phyloP scores from a whole-genome alignment of 2,113 vertebrate genomes.

The Phodopus roborovskii region DNA sequence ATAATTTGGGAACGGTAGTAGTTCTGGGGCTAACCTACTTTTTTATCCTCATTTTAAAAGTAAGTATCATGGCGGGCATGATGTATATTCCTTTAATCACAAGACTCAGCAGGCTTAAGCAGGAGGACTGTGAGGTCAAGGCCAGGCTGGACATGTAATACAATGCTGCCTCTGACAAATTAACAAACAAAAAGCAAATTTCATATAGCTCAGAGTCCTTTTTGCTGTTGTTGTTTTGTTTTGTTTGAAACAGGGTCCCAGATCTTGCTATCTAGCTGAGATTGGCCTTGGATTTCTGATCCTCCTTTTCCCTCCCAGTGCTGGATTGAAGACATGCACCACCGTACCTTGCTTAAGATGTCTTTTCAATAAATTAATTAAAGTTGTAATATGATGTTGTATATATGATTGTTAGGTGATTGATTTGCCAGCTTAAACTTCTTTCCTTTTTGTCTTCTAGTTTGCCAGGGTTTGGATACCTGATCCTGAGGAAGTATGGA shows the following conservation, averaged over 20 bases:
- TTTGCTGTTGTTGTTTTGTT: neutral
- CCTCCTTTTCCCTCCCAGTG: neutral
- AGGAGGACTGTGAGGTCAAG: neutral
- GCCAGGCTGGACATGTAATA: neutral
- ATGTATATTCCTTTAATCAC: neutral
- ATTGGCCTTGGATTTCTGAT: neutral
- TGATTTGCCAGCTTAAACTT: slow-evolving; percentile 8
- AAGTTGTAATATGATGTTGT: neutral
- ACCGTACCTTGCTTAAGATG: neutral
- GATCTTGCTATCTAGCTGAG: neutral
- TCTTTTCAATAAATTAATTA: neutral
- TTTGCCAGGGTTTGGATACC: slow-evolving; percentile 98
- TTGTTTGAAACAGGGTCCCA: neutral
- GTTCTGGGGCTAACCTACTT: slow-evolving; percentile 23
- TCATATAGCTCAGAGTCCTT: neutral
- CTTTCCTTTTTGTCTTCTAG: slow-evolving; percentile 84
- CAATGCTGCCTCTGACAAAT: neutral
- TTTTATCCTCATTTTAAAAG: slow-evolving; percentile 55
- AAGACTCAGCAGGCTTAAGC: neutral
- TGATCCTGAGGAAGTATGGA: slow-evolving; percentile 97
- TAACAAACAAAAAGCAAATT: slow-evolving; percentile 17
- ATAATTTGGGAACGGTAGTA: neutral
- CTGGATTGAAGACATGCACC: neutral
- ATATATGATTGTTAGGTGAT: slow-evolving; percentile 34
- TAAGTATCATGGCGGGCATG: neutral